Base-by-base conservation (phyloP, 2,113 vertebrate genomes). In the Cyanoliseus patagonus region DNA sequence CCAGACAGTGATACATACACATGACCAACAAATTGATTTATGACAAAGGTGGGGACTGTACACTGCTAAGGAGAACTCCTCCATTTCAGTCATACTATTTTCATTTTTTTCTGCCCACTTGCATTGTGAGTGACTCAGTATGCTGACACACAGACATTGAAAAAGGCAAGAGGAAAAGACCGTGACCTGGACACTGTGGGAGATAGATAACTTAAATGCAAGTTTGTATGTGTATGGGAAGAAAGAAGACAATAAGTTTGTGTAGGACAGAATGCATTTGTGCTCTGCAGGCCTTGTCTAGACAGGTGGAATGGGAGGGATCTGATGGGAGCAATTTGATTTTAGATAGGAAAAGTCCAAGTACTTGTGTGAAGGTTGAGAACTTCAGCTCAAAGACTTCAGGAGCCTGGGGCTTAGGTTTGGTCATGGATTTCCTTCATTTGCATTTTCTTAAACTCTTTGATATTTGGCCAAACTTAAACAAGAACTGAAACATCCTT, bases 381-480 rank as follows among this genome's bases (percentile, higher is more conserved):
- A 95, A 96, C 55, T 93, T 88, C 52, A 81, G 27, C 88, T 93
- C 86, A 94, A 96, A 94, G 88, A 84, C 90, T 92, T 87, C 41
- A 82, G 67, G 30, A 91, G 94, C 96, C 94, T 73, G 62, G 14
- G 91, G 95, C 91, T 93, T 90, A 94, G 83, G 68, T 83, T 97
- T 96, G 81, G 78, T 92, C 91, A 67, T 88, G 75, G 94, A 92
- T 94, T 96, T 88, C 74, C 87, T 95, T 89, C 30, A 82, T 93
- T 86, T 86, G 33, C 61, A 41, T 97, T 96, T 93, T 90, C 49
- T 79, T 81, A 55, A 89, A 78, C 57, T 59, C 95, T 97, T 94
- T 97, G 94, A 97, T 96, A 95, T 92, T 86, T 49, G 52, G 74
- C 95, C 96, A 97, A 78, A 89, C 20, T 92, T 79, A 95, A 96